phyloP scores from a whole-genome alignment of 2,888 invertebrate species.

The Palloptera scutellata region DNA sequence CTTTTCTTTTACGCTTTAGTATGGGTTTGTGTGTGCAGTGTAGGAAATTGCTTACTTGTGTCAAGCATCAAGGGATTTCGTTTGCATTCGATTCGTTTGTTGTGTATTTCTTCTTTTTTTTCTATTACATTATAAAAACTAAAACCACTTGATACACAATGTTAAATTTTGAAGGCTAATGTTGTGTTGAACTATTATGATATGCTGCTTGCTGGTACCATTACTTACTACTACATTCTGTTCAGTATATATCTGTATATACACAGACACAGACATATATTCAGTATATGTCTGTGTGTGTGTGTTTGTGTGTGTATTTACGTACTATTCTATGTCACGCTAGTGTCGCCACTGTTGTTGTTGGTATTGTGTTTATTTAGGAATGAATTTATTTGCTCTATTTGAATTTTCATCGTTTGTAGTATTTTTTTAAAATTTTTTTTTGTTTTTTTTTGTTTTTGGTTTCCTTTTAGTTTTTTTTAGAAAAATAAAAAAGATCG shows the following conservation, averaged over 20 bases:
- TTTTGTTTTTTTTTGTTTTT: conserved; percentile 1
- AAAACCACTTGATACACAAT: conserved; percentile 20
- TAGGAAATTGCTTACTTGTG: conserved; percentile 10
- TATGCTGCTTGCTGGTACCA: neutral
- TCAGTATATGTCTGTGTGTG: neutral
- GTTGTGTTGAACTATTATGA: conserved; percentile 15
- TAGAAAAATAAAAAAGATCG: neutral
- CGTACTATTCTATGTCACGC: neutral
- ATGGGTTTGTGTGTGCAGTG: neutral
- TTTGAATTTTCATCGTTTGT: conserved; percentile 51
- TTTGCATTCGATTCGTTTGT: neutral
- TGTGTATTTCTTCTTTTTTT: neutral
- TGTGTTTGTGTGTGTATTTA: neutral
- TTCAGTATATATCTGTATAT: no score
- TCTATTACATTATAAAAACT: neutral
- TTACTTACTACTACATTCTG: neutral
- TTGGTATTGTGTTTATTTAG: conserved; percentile 1
- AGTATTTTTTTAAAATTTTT: conserved; percentile 19
- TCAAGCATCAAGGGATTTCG: conserved; percentile 22
- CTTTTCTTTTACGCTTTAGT: neutral
- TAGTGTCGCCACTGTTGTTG: no score
- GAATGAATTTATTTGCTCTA: conserved; percentile 38
- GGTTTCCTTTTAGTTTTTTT: no score
- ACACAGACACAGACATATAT: no score
- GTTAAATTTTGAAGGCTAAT: conserved; percentile 19